Evolutionary conservation across 53 echinoderm and acorn worm genomes (phyloP), one percentile per base, ranked within the genome.

Genomic region (Pentamera pediparva): DNA sequence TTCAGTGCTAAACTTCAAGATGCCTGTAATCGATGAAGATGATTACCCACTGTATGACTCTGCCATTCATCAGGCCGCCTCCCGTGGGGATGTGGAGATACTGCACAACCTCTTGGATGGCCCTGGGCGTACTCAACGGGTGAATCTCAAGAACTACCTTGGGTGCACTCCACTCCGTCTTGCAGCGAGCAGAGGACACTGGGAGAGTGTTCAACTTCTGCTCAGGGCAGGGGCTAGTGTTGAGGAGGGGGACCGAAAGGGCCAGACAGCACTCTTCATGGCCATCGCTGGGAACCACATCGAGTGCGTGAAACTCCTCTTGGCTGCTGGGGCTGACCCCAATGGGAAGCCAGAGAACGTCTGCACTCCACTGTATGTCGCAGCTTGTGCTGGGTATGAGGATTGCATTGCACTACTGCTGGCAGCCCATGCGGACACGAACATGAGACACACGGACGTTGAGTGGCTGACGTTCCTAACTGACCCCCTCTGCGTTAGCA

Each of bases 101-200:
- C 69, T 88, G 19, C 84, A 63, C 11, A 34, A 69, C 21, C 69
- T 80, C 10, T 74, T 88, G 10, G 61, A 38, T 50, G 58, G 58
- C 29, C 54, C 84, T 9, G 76, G 69, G 2, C 67, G 75, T 36
- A 47, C 32, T 2, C 74, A 76, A 37, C 65, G 53, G 18, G 79
- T 84, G 35, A 54, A 80, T 59, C 53, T 75, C 40, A 62, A 61
- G 24, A 88, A 88, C 37, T 84, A 84, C 28, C 76, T 88, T 18
- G 84, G 88, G 18, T 88, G 88, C 52, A 84, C 88, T 6, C 83
- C 88, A 37, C 62, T 88, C 33, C 43, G 88, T 70, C 70, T 88
- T 0, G 88, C 88, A 22, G 88, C 88, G 10, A 84, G 84, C 25
- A 61, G 50, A 20, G 88, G 88, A n/a, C 45, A 84, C 56, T 33